Base-by-base conservation (phyloP, 2,888 invertebrate species). In the Cancer borealis region DNA sequence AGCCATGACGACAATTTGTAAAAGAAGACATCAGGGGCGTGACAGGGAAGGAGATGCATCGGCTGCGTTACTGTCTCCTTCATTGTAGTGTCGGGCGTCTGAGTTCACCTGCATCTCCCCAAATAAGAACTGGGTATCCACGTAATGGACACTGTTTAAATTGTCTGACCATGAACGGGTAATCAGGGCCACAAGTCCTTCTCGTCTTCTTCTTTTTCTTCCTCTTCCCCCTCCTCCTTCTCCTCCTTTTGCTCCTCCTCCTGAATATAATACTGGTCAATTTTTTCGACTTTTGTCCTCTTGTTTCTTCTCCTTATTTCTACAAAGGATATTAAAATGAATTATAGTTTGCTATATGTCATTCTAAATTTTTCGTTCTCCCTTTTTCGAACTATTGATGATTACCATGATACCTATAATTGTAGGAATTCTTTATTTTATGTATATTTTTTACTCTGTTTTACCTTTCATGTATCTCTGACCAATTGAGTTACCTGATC, bases 21-120 rank as follows among this genome's bases (percentile, higher is more conserved):
- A 91, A 91, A 49, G 66, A 66, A 91, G 91, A 91, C 91, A 91
- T 91, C 91, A 91, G 45, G 30, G 66, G 91, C 30, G 66, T 79
- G 66, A 60, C 60, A 54, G 60, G 26, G 49, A 30, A 10, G 26
- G 90, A 90, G 90, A 49, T 60, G 66, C 39, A 91, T 39, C 54
- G 49, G 26, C 30, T 4, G 8, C 49, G 91, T 91, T 91, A 91
- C 10, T 47, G 91, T 91, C 60, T 60, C 60, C 26, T 91, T 30
- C 14, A 17, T 91, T 60, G 60, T 17, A 30, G 79, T 30, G 79
- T 79, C 30, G 79, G 79, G 79, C 79, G 30, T 79, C 30, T 3
- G 12, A 6, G 12, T 21, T 79, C 79, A 79, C 79, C 79, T 79
- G 79, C 30, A 30, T 30, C 73, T 45, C 46, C 73, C 45, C 21